A percentile compares a stretch with the other conserved stretches of the same genome.
phyloP scores from a whole-genome alignment of 2,888 invertebrate species.

The Aleiodes testaceus region DNA sequence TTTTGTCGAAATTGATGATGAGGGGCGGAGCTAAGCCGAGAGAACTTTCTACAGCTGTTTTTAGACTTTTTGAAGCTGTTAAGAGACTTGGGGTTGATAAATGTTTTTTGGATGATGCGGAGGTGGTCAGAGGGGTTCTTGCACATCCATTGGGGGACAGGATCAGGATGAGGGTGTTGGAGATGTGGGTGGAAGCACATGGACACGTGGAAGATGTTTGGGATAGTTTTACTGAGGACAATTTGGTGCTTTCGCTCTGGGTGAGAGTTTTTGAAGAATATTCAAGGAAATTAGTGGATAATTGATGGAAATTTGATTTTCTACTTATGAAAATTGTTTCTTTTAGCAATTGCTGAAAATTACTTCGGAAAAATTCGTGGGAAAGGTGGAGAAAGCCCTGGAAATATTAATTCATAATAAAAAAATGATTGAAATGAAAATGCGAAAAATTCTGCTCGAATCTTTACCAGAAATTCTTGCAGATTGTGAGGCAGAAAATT shows the following conservation, averaged over 20 bases:
- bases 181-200: background rate
- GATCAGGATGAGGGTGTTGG: background rate
- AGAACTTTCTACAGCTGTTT: constrained; percentile 7
- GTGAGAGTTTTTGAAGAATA: constrained; percentile 8
- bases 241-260: constrained; percentile 6
- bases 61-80: constrained; percentile 1
- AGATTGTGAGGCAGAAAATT: background rate
- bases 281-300: background rate
- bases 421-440: background rate
- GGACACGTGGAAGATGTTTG: background rate
- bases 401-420: background rate
- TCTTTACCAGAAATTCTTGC: constrained; percentile 2
- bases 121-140: background rate
- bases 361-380: background rate
- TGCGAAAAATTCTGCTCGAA: background rate
- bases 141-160: constrained; percentile 10
- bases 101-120: constrained; percentile 13
- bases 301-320: no score
- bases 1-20: constrained; percentile 6
- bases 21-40: background rate
- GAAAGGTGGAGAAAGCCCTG: background rate
- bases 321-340: background rate
- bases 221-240: constrained; percentile 4
- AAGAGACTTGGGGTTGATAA: background rate
- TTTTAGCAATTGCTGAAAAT: background rate